Base-by-base conservation (phyloP, 2,888 invertebrate genomes). In the Andrena trimmerana region DNA sequence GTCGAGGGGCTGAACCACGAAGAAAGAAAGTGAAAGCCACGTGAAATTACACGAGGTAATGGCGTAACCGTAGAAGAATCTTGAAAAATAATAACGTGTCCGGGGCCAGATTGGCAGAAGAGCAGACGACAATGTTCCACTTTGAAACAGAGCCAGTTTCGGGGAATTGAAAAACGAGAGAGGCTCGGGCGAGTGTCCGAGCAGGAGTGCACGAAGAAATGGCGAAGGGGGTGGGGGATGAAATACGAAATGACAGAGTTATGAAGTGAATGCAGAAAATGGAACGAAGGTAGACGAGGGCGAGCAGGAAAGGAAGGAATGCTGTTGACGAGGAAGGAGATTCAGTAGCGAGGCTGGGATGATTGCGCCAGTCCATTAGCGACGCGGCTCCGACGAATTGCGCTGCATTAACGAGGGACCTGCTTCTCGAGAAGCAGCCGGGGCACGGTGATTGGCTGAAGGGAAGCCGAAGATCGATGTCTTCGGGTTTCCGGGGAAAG, bases 341-440 rank as follows among this genome's bases (percentile, higher is more conserved):
- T 86, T 86, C 81, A 65, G 84, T 77, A 81, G 86, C 84, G 60
- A 86, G 42, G 83, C 69, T 75, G 84, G 87, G 88, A 91, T 91
- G 91, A 92, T 92, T 92, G 91, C 91, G 90, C 89, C 87, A 89
- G 91, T 92, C 92, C 92, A 92, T 92, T 92, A 92, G 90, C 89
- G 88, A 90, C 89, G 88, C 87, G 86, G 88, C 88, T 88, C 87
- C 89, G 88, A 90, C 89, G 88, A 91, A 91, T 90, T 91, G 89
- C 88, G 89, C 88, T 91, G 91, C 91, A 92, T 86, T 89, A 89
- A 89, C 87, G 88, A 89, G 87, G 69, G 83, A 82, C 77, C 74
- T 85, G 90, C 83, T 90, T 84, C 88, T 85, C 84, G 69, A 90
- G 86, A 74, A 84, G 86, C 86, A 78, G 88, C 79, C 85, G 50